Evolutionary conservation across 64 coral and sea anemone species (phyloP), one percentile per base, ranked within the genome.

Genomic region (Actinia tenebrosa): DNA sequence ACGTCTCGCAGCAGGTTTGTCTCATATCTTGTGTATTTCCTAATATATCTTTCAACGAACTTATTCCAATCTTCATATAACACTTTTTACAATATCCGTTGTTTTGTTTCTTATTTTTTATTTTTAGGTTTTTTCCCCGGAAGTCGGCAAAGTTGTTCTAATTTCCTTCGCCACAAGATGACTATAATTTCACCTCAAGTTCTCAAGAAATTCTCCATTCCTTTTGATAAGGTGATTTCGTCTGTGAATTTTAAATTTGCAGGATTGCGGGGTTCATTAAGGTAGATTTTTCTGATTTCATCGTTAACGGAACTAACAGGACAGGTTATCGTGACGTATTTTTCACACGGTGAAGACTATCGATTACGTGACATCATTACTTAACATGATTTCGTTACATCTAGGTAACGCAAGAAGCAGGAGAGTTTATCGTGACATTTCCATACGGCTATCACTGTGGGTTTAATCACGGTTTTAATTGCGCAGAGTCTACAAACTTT

Each of bases 401-500:
- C 4, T 56, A 99, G 96, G 84, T 99, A 71, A 94, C 91, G 45
- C 96, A 99, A 92, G 91, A 99, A 88, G 96, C 92, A 78, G 96
- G 96, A 3, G 68, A 99, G 50, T 99, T 99, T 60, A 99, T 99
- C 80, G 91, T 99, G n/a, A 95, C 96, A 27, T 99, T 99, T 83
- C 96, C 96, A 56, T 86, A 88, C 82, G 96, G 93, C 44, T 99
- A 90, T 59, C 96, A 99, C 56, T 94, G 93, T 91, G 96, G 96
- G 54, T 99, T 99, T 44, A 99, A 99, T 56, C 93, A 99, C 92
- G 96, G 96, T 15, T 99, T 95, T 44, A 99, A 99, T 81, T 99
- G 96, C 92, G 96, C 96, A 68, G 96, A 99, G 50, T 99, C 96
- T 62, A 99, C 96, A 45, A 99, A 99, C 83, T 99, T 99, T 99